Conservation (phyloP, 2,797 vertebrate species). For the Falco cherrug region DNA sequence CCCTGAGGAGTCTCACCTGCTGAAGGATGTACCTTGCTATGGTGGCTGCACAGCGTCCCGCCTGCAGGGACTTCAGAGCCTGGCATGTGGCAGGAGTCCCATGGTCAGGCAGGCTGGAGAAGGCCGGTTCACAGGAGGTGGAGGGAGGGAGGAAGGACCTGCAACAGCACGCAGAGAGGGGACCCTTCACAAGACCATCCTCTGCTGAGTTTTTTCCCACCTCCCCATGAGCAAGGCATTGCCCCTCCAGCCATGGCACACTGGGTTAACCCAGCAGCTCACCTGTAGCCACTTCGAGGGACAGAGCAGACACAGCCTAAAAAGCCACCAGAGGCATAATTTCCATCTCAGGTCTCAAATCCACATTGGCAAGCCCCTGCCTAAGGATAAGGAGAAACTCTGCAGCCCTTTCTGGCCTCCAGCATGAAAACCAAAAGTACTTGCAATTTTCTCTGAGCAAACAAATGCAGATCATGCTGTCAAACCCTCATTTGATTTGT, state of each 20-base stretch:
- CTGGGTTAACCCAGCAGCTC: not conserved
- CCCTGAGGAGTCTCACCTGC: rapidly evolving
- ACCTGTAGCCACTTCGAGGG: not conserved
- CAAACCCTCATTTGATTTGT: slow-evolving; percentile 21
- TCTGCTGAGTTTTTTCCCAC: not conserved
- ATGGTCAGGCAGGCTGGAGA: not conserved
- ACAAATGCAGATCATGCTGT: not conserved
- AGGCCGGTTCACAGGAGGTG: not conserved
- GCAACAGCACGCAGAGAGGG: not conserved
- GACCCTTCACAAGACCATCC: not conserved
- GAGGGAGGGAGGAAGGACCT: not conserved
- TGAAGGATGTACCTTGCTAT: not conserved
- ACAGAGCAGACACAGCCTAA: not conserved
- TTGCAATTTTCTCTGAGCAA: slow-evolving; percentile 31
- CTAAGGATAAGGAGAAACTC: not conserved
- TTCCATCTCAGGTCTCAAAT: not conserved
- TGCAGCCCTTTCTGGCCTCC: not conserved
- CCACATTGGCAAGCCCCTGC: not conserved
- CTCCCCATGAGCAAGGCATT: rapidly evolving
- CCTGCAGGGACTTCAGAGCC: not conserved
- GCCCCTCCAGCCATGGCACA: rapidly evolving
- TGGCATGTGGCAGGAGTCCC: not conserved
- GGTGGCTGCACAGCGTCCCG: not conserved
- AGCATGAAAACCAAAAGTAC: not conserved
- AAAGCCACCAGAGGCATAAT: not conserved